Evolutionary conservation across 2,888 invertebrate species (phyloP).

Genomic region (Petrolisthes cinctipes): DNA sequence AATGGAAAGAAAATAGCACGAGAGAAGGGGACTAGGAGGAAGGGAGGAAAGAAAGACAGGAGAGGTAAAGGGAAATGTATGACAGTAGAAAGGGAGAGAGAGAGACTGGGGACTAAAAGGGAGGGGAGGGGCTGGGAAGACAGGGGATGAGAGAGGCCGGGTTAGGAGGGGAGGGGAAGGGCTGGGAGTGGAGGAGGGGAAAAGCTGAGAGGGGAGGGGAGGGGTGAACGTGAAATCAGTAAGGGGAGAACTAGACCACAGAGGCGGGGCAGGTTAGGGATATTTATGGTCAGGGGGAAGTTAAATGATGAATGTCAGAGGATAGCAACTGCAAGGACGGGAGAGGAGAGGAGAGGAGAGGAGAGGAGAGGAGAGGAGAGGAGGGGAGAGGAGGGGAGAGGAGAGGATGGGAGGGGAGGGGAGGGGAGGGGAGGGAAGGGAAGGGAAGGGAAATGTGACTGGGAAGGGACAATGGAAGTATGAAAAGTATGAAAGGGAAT

Average conservation of each 20-base stretch:
- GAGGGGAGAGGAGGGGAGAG: background rate
- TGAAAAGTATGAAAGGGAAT: background rate
- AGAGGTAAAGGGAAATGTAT: background rate
- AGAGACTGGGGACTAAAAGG: background rate
- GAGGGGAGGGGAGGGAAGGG: background rate
- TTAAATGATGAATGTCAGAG: background rate
- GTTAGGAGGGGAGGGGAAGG: background rate
- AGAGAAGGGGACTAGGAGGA: too few relatives aligned
- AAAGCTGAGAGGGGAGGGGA: background rate
- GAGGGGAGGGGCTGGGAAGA: background rate
- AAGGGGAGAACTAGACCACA: background rate
- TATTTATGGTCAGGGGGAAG: background rate
- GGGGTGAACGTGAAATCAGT: background rate
- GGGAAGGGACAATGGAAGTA: background rate
- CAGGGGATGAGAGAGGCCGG: background rate
- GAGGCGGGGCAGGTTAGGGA: background rate
- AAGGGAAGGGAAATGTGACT: background rate
- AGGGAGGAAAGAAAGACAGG: background rate
- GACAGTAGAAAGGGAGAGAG: background rate
- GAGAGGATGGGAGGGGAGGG: background rate
- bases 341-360: background rate
- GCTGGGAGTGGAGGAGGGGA: background rate
- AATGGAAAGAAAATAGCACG: background rate
- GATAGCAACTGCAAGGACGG: background rate
- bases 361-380: background rate